phyloP scores from a whole-genome alignment of 1,140 invertebrate genomes.

The Lepidotrigona ventralis region DNA sequence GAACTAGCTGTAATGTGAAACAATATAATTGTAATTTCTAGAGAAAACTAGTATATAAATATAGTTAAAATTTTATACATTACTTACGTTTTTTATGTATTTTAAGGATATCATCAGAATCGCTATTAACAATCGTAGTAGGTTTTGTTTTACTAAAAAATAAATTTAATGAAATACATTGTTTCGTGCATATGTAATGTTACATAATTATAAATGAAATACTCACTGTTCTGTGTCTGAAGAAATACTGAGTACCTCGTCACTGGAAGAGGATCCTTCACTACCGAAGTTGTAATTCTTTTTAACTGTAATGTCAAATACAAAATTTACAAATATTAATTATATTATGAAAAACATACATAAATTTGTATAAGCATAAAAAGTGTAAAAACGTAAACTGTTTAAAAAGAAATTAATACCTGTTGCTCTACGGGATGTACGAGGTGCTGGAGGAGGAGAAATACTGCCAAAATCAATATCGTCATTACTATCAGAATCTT shows the following conservation, averaged over 20 bases:
- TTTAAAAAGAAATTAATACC: slow-evolving; percentile 51
- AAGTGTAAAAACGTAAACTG: background rate
- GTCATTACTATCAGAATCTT: slow-evolving; percentile 59
- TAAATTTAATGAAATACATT: slow-evolving; percentile 12
- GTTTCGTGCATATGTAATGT: background rate
- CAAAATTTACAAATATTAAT: slow-evolving; percentile 8
- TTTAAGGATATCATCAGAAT: slow-evolving; percentile 75
- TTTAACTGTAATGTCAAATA: slow-evolving; percentile 52
- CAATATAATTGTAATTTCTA: slow-evolving; percentile 15
- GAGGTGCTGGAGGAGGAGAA: slow-evolving; percentile 70
- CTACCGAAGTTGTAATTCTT: slow-evolving; percentile 72
- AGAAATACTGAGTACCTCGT: slow-evolving; percentile 51
- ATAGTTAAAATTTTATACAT: background rate
- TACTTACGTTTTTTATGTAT: slow-evolving; percentile 71
- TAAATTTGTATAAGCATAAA: background rate
- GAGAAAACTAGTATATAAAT: background rate
- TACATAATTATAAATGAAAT: slow-evolving; percentile 7
- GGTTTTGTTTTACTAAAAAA: slow-evolving; percentile 51
- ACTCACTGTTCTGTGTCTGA: slow-evolving; percentile 63
- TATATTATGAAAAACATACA: background rate
- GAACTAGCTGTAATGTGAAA: slow-evolving; percentile 68
- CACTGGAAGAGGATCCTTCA: slow-evolving; percentile 63
- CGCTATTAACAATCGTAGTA: slow-evolving; percentile 59
- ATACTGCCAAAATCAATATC: slow-evolving; percentile 75
- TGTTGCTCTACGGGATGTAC: slow-evolving; percentile 66